Evolutionary conservation across 2,113 vertebrate genomes (phyloP), one percentile per base, ranked within the genome.

Genomic region (Ovis canadensis): DNA sequence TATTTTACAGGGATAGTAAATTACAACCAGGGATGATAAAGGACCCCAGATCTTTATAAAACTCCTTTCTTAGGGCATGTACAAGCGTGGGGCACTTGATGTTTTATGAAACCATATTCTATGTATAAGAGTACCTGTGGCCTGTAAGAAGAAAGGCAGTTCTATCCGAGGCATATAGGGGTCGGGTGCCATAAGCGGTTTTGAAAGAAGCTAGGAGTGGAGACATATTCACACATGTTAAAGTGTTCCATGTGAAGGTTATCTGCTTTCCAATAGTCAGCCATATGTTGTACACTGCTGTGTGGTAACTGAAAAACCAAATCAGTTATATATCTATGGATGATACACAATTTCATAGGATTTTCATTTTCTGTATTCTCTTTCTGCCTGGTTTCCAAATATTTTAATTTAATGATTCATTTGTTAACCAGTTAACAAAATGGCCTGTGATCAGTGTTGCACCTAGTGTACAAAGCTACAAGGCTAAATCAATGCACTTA

Each of bases 351-450:
- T 64, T 96, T 88, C 25, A 96, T 74, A 13, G 74, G 48, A 83
- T 71, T 94, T 81, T 91, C 85, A 78, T 80, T 60, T 92, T 81
- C 43, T 85, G 40, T 89, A 80, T 89, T 94, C 16, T 94, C 8
- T 55, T 96, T 94, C 67, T 60, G 54, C 86, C 36, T 60, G 43
- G 17, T 67, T 92, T 80, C 57, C 64, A 92, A 88, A 80, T 96
- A 91, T 92, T 97, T 97, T 57, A 89, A 96, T 54, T 77, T 91
- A 60, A 89, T 85, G 80, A 84, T 85, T 64, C 12, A 88, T 36
- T 88, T 88, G 74, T 94, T 91, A 33, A 27, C 3, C 55, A 88
- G 21, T 67, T n/a, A 91, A 43, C 23, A 94, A 74, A 92, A 77
- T 59, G 78, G 29, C 17, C 19, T 77, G 23, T 50, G 33, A 62